A percentile compares a stretch with the other conserved stretches of the same genome.
These are phyloP conservation scores for Lasioglossum baleicum DNA, from an alignment of 1,140 invertebrate genomes.

Conservation along the genomic window DNA sequence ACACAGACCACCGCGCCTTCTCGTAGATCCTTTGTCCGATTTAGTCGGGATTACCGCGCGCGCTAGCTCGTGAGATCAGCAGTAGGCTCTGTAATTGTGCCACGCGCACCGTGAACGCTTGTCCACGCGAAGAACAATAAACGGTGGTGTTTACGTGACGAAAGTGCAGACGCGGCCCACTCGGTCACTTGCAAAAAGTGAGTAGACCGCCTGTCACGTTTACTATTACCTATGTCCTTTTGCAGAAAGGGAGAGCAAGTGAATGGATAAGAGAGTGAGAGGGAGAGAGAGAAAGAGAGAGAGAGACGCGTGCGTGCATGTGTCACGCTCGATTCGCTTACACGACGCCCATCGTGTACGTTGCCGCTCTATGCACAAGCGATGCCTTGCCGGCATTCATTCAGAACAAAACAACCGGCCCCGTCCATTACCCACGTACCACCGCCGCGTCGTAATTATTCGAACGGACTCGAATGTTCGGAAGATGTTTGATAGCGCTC, in stretches of 20 bases:
- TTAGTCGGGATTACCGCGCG: constrained; percentile 48
- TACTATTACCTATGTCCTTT: neutral
- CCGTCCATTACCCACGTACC: constrained; percentile 40
- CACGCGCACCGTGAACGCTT: constrained; percentile 33
- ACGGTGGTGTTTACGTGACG: constrained; percentile 58
- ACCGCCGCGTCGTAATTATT: no score
- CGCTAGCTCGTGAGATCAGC: constrained; percentile 22
- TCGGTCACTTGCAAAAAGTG: constrained; percentile 66
- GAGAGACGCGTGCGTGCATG: neutral
- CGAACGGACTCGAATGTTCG: no score
- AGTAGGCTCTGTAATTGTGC: constrained; percentile 45
- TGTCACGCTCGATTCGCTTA: neutral
- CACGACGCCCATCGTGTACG: neutral
- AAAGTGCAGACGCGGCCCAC: constrained; percentile 61
- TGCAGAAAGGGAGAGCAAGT: no score
- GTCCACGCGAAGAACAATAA: constrained; percentile 41
- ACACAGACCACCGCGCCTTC: neutral
- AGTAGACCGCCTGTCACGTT: constrained; percentile 48
- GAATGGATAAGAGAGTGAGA: no score
- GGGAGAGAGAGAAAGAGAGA: no score
- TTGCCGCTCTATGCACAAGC: neutral
- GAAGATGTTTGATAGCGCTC: no score
- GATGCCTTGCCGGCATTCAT: constrained; percentile 44
- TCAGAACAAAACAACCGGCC: constrained; percentile 55
- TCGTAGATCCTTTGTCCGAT: constrained; percentile 37